phyloP scores from a whole-genome alignment of 2,113 vertebrate species.

The Pelobates fuscus region DNA sequence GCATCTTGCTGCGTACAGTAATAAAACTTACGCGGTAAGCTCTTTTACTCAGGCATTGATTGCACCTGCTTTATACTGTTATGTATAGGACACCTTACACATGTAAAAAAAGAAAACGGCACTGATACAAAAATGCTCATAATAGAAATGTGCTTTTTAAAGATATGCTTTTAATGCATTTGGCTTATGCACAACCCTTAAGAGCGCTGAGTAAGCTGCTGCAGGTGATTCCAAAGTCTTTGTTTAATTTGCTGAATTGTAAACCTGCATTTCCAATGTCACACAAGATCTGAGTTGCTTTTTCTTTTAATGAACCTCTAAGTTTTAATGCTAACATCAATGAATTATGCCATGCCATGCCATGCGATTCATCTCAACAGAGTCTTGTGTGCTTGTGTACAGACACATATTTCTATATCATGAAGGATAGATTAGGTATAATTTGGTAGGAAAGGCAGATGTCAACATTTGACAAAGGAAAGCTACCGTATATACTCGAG shows the following conservation, averaged over 20 bases:
- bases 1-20: conserved; percentile 44
- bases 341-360: no score
- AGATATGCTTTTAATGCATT: conserved; percentile 43
- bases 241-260: conserved; percentile 34
- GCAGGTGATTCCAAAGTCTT: conserved; percentile 1
- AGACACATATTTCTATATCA: no score
- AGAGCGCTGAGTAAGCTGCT: conserved; percentile 31
- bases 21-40: conserved; percentile 42
- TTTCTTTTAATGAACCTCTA: conserved; percentile 3
- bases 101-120: conserved; percentile 20
- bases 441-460: no score
- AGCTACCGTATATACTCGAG: no score
- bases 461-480: no score
- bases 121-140: conserved; percentile 29
- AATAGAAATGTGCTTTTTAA: conserved; percentile 37
- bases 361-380: no score
- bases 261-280: conserved; percentile 31
- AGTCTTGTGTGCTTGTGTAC: no score
- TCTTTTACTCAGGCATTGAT: conserved; percentile 32
- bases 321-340: no score
- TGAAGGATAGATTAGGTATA: no score
- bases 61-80: conserved; percentile 40
- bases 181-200: conserved; percentile 11
- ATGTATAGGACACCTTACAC: conserved; percentile 39
- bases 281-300: conserved; percentile 11